Percentiles rank a stretch among this genome's conserved stretches.
Conservation (phyloP, 2,797 vertebrate species). For the Eulemur albifrons region DNA sequence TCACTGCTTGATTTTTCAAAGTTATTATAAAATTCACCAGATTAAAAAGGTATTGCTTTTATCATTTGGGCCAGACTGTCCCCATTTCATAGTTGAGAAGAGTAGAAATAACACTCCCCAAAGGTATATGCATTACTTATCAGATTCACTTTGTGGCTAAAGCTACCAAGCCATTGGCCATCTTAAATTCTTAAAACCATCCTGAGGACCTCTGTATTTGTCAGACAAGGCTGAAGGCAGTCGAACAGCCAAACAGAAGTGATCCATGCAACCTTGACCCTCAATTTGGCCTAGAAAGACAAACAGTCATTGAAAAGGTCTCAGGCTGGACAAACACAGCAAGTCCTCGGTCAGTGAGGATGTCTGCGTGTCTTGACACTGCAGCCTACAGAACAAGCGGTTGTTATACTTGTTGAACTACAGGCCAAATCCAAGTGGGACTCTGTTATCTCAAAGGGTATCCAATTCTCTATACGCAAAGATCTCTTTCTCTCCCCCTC, state of each 20-base stretch:
- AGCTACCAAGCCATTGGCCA: background rate
- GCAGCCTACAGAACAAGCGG: constrained; percentile 54
- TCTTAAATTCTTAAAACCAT: constrained; percentile 29
- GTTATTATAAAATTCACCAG: constrained; percentile 31
- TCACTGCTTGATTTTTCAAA: constrained; percentile 5
- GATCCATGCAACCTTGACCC: background rate
- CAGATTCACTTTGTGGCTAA: background rate
- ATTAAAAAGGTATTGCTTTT: background rate
- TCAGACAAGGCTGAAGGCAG: background rate
- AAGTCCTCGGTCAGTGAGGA: constrained; percentile 71
- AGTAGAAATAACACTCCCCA: background rate
- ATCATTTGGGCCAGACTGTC: background rate
- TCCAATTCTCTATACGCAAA: constrained; percentile 57
- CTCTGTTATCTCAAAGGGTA: constrained; percentile 69
- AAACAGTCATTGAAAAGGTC: constrained; percentile 76
- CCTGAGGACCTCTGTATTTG: background rate
- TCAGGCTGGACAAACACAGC: constrained; percentile 75
- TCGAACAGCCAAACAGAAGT: background rate
- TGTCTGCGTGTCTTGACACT: constrained; percentile 64
- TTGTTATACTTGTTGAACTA: constrained; percentile 81
- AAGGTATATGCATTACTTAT: background rate
- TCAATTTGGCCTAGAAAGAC: constrained; percentile 64
- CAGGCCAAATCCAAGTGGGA: constrained; percentile 62
- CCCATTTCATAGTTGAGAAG: background rate
- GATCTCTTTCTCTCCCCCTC: background rate